A percentile compares a stretch with the other conserved stretches of the same genome.
These are phyloP conservation scores for Trichomycterus rosablanca DNA, from an alignment of 2,113 vertebrate genomes.

Conservation along the genomic window DNA sequence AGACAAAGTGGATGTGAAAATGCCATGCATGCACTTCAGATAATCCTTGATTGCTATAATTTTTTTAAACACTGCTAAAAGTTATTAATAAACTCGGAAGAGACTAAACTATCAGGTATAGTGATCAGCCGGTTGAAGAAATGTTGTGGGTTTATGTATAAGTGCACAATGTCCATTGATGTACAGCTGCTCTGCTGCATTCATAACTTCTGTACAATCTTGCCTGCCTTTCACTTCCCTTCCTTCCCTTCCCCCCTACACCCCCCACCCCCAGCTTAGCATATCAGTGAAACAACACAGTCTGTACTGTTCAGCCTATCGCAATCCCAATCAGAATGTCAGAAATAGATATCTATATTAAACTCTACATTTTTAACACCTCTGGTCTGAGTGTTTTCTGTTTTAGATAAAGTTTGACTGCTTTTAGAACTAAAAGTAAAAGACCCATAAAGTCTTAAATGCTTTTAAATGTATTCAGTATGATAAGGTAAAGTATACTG, in stretches of 20 bases:
- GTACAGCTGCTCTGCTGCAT: conserved; percentile 63
- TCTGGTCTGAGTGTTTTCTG: conserved; percentile 46
- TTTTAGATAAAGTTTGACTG: neutral
- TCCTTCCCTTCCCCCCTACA: conserved; percentile 45
- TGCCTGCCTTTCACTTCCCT: conserved; percentile 59
- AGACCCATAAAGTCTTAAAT: neutral
- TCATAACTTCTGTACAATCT: conserved; percentile 63
- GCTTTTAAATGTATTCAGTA: neutral
- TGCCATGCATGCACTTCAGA: conserved; percentile 64
- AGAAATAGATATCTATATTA: conserved; percentile 71
- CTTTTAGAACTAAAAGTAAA: neutral
- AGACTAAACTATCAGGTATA: conserved; percentile 17
- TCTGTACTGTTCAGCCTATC: conserved; percentile 73
- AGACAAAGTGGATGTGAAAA: conserved; percentile 34
- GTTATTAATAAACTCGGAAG: conserved; percentile 40
- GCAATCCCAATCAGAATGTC: conserved; percentile 78
- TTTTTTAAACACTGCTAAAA: conserved; percentile 54
- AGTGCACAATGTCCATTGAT: conserved; percentile 61
- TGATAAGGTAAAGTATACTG: too few relatives aligned
- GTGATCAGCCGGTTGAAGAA: conserved; percentile 41
- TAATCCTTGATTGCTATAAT: conserved; percentile 57
- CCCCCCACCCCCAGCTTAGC: conserved; percentile 64
- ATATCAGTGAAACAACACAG: conserved; percentile 74
- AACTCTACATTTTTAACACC: conserved; percentile 74
- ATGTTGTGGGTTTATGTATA: conserved; percentile 34